Percentiles rank a stretch among this genome's conserved stretches.
Conservation (phyloP, 2,888 invertebrate species). For the Amblyteles armatorius region DNA sequence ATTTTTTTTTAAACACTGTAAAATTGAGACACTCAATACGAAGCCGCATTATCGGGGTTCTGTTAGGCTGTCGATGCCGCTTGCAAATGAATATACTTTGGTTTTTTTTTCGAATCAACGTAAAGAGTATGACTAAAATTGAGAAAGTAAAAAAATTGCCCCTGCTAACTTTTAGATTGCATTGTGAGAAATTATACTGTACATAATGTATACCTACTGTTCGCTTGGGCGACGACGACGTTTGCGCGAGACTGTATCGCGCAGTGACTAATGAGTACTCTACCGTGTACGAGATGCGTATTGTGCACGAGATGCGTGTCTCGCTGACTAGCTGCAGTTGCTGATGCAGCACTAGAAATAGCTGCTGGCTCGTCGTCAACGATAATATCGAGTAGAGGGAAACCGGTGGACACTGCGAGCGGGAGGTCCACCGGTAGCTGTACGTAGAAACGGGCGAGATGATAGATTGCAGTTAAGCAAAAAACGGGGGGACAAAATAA, state of each 20-base stretch:
- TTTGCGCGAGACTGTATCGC: constrained; percentile 77
- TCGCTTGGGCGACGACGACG: constrained; percentile 27
- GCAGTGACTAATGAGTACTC: constrained; percentile 81
- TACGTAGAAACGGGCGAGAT: constrained; percentile 9
- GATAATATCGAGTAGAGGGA: constrained; percentile 55
- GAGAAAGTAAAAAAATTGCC: no score
- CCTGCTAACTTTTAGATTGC: neutral
- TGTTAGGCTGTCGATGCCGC: no score
- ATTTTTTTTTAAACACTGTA: no score
- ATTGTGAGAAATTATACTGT: constrained; percentile 33
- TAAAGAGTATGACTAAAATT: no score
- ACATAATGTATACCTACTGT: neutral
- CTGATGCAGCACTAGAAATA: constrained; percentile 50
- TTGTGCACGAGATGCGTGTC: constrained; percentile 50
- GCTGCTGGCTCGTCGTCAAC: constrained; percentile 23
- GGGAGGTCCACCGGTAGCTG: constrained; percentile 32
- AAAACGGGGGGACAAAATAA: neutral
- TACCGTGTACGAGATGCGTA: constrained; percentile 68
- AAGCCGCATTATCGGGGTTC: no score
- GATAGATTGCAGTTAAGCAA: constrained; percentile 15
- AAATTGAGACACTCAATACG: no score
- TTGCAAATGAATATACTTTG: no score
- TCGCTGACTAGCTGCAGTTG: constrained; percentile 25
- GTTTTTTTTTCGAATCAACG: no score
- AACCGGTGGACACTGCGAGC: constrained; percentile 14